A percentile compares a stretch with the other conserved stretches of the same genome.
phyloP scores from a whole-genome alignment of 2,797 vertebrate genomes.

The Buphagus erythrorhynchus region DNA sequence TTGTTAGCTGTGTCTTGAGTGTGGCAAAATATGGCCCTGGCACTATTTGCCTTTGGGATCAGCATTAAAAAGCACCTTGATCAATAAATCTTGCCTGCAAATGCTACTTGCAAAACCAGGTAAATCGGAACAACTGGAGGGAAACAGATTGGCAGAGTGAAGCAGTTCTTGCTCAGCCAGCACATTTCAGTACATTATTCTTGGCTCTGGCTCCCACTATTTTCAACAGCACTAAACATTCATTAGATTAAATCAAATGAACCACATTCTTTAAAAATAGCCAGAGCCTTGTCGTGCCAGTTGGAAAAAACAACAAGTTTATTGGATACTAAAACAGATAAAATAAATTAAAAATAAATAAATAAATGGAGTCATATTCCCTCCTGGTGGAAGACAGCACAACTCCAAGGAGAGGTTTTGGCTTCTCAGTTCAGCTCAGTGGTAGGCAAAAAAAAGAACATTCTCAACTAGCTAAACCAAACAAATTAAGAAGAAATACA shows the following conservation, averaged over 20 bases:
- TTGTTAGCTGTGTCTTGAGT: background rate
- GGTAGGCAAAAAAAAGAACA: constrained; percentile 38
- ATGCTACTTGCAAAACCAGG: background rate
- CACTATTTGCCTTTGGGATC: background rate
- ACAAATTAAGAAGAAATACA: constrained; percentile 49
- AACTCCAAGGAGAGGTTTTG: constrained; percentile 23
- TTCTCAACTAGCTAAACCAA: constrained; percentile 56
- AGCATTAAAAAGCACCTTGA: background rate
- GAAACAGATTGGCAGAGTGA: background rate
- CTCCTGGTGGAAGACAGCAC: background rate
- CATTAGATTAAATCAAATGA: constrained; percentile 65
- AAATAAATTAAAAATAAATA: constrained; percentile 62
- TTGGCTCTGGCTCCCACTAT: constrained; percentile 53
- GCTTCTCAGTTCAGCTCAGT: constrained; percentile 28
- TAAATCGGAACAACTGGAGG: background rate
- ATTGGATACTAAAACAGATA: constrained; percentile 48
- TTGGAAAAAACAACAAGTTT: constrained; percentile 55
- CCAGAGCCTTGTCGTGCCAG: constrained; percentile 8
- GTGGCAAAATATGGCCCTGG: background rate
- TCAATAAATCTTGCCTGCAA: background rate
- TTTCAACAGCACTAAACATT: constrained; percentile 56
- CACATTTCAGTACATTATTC: constrained; percentile 59
- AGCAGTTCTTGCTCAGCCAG: constrained; percentile 20
- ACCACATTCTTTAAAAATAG: constrained; percentile 60
- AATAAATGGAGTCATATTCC: constrained; percentile 37